Conservation (phyloP, 2,888 invertebrate species). For the Fabriciana adippe region DNA sequence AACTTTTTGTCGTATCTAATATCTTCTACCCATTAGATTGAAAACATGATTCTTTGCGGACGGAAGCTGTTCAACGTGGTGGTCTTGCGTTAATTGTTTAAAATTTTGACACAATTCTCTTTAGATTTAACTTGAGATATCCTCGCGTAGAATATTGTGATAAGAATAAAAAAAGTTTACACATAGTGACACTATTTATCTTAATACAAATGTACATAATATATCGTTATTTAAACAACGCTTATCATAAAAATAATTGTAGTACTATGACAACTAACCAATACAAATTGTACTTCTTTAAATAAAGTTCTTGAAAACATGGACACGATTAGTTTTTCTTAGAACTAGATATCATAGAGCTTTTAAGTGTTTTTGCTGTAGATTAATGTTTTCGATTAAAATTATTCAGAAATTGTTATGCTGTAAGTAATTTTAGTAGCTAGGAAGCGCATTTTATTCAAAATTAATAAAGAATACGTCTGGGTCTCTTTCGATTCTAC, state of each 20-base stretch:
- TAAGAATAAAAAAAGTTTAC: no score
- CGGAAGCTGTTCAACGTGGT: slow-evolving; percentile 59
- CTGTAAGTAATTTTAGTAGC: no score
- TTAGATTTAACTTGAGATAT: slow-evolving; percentile 51
- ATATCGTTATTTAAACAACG: no score
- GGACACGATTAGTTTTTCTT: slow-evolving; percentile 10
- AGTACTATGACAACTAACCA: no score
- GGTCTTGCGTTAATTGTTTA: slow-evolving; percentile 52
- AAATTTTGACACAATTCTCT: slow-evolving; percentile 48
- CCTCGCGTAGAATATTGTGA: slow-evolving; percentile 53
- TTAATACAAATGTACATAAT: no score
- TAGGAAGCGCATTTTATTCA: no score
- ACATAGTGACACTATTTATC: no score
- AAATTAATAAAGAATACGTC: slow-evolving; percentile 8
- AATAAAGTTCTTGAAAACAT: slow-evolving; percentile 50
- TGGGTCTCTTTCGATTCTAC: slow-evolving; percentile 55
- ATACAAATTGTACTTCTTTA: slow-evolving; percentile 49
- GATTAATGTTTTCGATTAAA: slow-evolving; percentile 71
- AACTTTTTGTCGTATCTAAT: slow-evolving; percentile 48
- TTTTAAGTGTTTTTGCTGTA: slow-evolving; percentile 70
- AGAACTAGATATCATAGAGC: slow-evolving; percentile 49
- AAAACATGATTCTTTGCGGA: slow-evolving; percentile 44
- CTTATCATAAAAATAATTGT: no score
- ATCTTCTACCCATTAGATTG: slow-evolving; percentile 44
- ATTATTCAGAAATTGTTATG: not conserved